Base-by-base conservation (phyloP, 2,888 invertebrate genomes). In the Synanthedon tipuliformis region DNA sequence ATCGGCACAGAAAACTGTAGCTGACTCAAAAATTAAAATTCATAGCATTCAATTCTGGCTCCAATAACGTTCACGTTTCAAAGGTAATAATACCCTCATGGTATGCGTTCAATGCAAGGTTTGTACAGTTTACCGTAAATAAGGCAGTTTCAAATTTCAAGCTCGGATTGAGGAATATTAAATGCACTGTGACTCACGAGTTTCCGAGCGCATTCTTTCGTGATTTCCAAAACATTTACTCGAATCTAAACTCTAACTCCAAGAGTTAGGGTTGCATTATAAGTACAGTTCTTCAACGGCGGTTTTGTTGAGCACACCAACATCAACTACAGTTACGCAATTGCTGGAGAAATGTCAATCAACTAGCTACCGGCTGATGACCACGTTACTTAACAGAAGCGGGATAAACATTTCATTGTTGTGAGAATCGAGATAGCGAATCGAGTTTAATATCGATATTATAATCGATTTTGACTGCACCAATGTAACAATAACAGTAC, bases 81-180 rank as follows among this genome's bases (percentile, higher is more conserved):
- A 57, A 55, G 55, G 55, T 58, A 48, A 40, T 51, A 53, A 45
- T 45, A 13, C 45, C 45, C 45, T 45, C 13, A 15, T 45, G 45
- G 45, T n/a, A 50, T 51, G 51, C 53, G 52, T 41, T 50, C 50
- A 40, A 56, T 54, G 48, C 68, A 66, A 60, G 63, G 64, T 55
- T 60, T 54, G 61, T 59, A 54, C 53, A 53, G 56, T 71, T 69
- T 66, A 72, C 69, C 64, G 68, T 73, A 73, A 70, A 73, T 15
- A 68, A 60, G 56, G 62, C 65, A 63, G 69, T 65, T 68, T 73
- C 65, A 62, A 67, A 69, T 68, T 69, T 63, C 66, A 60, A 69
- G 69, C 68, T 62, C 64, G 53, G 40, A 55, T 55, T 52, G 54
- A 56, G 52, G 50, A 34, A 53, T 51, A 52, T 54, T 50, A 52